A percentile compares a stretch with the other conserved stretches of the same genome.
Evolutionary conservation across 2,797 vertebrate species (phyloP).

Genomic region (Pristis pectinata): DNA sequence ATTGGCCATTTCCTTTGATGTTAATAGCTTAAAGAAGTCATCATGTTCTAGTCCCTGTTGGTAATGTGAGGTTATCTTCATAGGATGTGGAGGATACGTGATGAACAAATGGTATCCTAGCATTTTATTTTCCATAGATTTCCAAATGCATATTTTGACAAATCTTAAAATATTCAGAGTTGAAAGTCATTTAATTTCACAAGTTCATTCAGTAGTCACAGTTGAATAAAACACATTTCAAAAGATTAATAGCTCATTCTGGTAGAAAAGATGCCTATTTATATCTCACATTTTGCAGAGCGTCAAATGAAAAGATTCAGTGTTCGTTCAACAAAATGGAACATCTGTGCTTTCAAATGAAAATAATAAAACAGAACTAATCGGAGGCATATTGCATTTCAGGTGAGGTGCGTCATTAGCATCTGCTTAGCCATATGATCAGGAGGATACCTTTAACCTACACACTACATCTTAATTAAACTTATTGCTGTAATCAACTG

Average conservation of each 20-base stretch:
- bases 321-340: not conserved
- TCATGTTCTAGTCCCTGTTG: too few species aligned
- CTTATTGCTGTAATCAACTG: not conserved
- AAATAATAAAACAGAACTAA: slow-evolving; percentile 30
- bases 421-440: slow-evolving; percentile 63
- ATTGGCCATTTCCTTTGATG: not conserved
- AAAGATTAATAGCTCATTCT: not conserved
- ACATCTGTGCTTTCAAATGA: slow-evolving; percentile 42
- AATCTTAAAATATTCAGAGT: not conserved
- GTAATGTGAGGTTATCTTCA: not conserved
- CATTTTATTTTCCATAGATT: not conserved
- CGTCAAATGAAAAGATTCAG: not conserved
- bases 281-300: not conserved
- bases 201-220: not conserved
- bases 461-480: not conserved
- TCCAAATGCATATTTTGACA: not conserved
- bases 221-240: not conserved
- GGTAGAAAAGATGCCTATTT: not conserved
- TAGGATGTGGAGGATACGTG: not conserved
- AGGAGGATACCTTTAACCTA: slow-evolving; percentile 56
- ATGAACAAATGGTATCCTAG: not conserved
- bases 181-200: not conserved
- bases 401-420: slow-evolving; percentile 56
- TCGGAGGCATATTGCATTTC: slow-evolving; percentile 41
- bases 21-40: not conserved